Evolutionary conservation across 2,113 vertebrate genomes (phyloP), one percentile per base, ranked within the genome.

Genomic region (Balaenoptera acutorostrata): DNA sequence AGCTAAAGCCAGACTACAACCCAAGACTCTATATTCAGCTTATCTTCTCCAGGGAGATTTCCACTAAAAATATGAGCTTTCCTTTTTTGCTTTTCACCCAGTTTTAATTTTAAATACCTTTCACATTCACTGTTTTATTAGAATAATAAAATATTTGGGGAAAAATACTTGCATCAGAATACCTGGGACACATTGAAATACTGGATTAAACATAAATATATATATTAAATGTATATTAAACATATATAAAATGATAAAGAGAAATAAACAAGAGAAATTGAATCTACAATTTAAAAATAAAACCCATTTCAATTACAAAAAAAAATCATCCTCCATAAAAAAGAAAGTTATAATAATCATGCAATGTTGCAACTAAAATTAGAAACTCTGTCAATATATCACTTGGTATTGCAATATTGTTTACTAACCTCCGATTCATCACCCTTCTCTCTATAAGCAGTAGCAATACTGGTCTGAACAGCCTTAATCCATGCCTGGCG

Each of bases 401-500:
- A 83, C 25, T n/a, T 77, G 15, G 3, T 31, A 52, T 15, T 41
- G 23, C 41, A 59, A 36, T 77, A 69, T 8, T 78, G 72, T 80
- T 12, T 36, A 97, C 98, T 98, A 95, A 99, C 99, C 99, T 99
- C 99, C 2, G 98, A 95, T 10, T 99, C 99, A 29, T 99, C 99
- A 72, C 99, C 99, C 97, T 99, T 99, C 97, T 99, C 99, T 90
- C 99, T 99, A 61, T 99, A 99, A n/a, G 99, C 99, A 4, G 99
- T 99, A 96, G 99, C 99, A 59, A 99, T 99, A 95, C 99, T 99
- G 98, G 99, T 99, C 98, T 99, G 99, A 89, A 99, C 99, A 33
- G 99, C 99, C 98, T 99, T 99, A 98, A 99, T 99, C 99, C 99
- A 99, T 0, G 99, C 99, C 97, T 99, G 99, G 23, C 99, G 99